These are phyloP conservation scores for Euthynnus affinis DNA, from an alignment of 2,797 vertebrate genomes.

Conservation along the genomic window DNA sequence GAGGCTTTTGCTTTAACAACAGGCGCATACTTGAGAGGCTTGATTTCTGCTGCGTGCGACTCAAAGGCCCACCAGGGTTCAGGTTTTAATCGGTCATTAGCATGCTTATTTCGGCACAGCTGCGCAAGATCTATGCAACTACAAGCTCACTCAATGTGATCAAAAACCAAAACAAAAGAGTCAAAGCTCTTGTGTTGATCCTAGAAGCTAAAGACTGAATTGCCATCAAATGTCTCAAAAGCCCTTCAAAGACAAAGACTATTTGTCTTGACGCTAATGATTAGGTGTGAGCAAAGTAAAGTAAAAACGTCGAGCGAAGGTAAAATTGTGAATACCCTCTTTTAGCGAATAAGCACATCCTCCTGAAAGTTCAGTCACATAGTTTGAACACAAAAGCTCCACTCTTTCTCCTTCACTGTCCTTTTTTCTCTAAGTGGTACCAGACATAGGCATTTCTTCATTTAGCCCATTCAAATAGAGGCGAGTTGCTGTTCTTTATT, in stretches of 20 bases:
- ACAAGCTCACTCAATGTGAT: conserved; percentile 54
- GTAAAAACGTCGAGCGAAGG: conserved; percentile 49
- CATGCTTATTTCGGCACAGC: conserved; percentile 70
- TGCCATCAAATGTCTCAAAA: conserved; percentile 41
- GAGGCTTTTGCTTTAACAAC: conserved; percentile 75
- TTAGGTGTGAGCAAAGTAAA: conserved; percentile 55
- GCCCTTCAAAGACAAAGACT: conserved; percentile 49
- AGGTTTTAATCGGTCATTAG: conserved; percentile 80
- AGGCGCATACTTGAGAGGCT: conserved; percentile 70
- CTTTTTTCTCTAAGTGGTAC: conserved; percentile 83
- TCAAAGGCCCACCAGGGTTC: conserved; percentile 73
- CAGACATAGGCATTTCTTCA: conserved; percentile 83
- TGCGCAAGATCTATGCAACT: conserved; percentile 59
- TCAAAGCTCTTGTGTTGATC: conserved; percentile 40
- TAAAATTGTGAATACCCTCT: conserved; percentile 62
- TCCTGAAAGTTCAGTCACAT: conserved; percentile 62
- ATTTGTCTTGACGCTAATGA: conserved; percentile 54
- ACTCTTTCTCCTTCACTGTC: conserved; percentile 80
- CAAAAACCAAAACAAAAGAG: conserved; percentile 51
- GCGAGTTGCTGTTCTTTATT: conserved; percentile 81
- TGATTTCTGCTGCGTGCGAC: conserved; percentile 67
- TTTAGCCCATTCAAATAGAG: conserved; percentile 76
- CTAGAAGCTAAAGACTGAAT: conserved; percentile 35
- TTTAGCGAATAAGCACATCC: conserved; percentile 60
- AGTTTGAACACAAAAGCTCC: conserved; percentile 80